Evolutionary conservation across 2,797 vertebrate species (phyloP), one percentile per base, ranked within the genome.

Genomic region (Catostomus latipinnis): DNA sequence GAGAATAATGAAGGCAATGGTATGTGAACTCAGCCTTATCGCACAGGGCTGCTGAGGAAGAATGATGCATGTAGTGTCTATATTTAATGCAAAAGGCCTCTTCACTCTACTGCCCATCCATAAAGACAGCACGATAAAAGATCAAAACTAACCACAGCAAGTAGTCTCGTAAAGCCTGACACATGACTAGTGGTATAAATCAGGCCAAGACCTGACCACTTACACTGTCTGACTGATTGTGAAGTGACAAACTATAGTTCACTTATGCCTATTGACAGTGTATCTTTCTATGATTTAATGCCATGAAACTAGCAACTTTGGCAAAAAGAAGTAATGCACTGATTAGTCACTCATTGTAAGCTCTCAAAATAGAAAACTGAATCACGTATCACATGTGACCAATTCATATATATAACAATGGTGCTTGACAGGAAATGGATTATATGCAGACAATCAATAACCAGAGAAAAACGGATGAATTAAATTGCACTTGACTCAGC

Each of bases 1-100:
- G 57, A 85, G 84, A 79, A 89, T 91, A 91, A 91, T 89, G 84
- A 91, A 90, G 89, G 86, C 89, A 84, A 77, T 58, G 56, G 48
- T 50, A 13, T 1, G 56, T 68, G 49, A 45, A 45, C 45, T 52
- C 52, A 12, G 34, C 5, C 14, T 49, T 60, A 54, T 6, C 52
- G 57, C 43, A 22, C 52, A 7, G 34, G 34, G 66, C 74, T 67
- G 62, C 14, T 56, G 62, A 66, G 34, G 52, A 63, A 45, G 54
- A 71, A 18, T 14, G 18, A 18, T 62, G 22, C 5, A 10, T 43
- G 18, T 11, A 9, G 12, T 58, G 12, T 18, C 43, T 52, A 54
- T 5, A 72, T 34, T 34, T 18, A 48, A 56, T 56, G 0, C 22
- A 34, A 34, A 34, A 34, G 34, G 34, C 10, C 8, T 67, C 14